These are phyloP conservation scores for Rousettus madagascariensis DNA, from an alignment of 2,797 vertebrate genomes.

Conservation along the genomic window DNA sequence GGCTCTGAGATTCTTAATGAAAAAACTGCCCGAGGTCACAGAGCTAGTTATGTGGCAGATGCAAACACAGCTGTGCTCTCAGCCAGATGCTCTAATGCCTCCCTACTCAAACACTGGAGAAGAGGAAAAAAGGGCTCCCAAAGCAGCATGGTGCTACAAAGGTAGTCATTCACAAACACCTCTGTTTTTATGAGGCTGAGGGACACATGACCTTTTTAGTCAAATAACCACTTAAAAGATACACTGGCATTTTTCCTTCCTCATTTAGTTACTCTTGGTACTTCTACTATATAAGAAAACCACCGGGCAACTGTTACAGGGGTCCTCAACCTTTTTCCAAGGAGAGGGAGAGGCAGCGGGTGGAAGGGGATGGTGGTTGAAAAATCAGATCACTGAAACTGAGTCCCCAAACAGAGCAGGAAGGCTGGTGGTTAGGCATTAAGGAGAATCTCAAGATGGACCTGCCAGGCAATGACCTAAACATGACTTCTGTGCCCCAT, in stretches of 20 bases:
- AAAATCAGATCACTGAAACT: background rate
- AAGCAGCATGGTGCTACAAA: rapidly evolving
- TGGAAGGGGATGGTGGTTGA: background rate
- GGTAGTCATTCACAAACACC: background rate
- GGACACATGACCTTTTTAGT: background rate
- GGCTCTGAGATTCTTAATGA: background rate
- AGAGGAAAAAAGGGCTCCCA: background rate
- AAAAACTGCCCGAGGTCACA: background rate
- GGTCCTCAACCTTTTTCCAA: too few relatives aligned
- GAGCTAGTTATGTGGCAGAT: rapidly evolving
- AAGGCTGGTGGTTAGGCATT: background rate
- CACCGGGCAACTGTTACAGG: background rate
- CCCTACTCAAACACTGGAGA: background rate
- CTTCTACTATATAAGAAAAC: background rate
- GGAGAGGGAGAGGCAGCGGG: too few relatives aligned
- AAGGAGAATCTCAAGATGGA: background rate
- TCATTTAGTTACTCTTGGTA: too few relatives aligned
- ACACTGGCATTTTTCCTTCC: background rate
- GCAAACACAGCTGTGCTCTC: background rate
- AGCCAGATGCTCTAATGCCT: background rate
- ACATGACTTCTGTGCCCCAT: background rate
- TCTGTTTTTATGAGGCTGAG: background rate
- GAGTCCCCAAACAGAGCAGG: background rate
- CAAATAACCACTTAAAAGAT: background rate
- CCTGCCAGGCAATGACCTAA: background rate